Percentiles rank a stretch among this genome's conserved stretches.
phyloP scores from a whole-genome alignment of 2,113 vertebrate species.

The Chloebia gouldiae region DNA sequence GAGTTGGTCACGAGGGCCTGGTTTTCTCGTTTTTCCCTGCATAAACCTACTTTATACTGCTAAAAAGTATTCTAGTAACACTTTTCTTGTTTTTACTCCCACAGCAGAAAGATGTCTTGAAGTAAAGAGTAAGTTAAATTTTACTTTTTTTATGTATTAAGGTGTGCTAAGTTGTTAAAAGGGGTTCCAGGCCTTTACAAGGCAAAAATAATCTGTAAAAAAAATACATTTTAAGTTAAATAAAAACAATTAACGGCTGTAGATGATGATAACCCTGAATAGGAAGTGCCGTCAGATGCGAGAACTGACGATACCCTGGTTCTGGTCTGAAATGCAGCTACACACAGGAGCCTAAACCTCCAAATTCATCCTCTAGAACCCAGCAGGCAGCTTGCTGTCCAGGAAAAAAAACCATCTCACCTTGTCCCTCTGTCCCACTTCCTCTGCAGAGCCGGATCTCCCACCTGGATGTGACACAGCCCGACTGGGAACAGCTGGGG shows the following conservation, averaged over 20 bases:
- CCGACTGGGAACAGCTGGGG: neutral
- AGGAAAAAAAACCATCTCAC: neutral
- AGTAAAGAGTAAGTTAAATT: neutral
- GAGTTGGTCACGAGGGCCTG: neutral
- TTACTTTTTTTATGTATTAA: neutral
- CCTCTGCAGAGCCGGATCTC: neutral
- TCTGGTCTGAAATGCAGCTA: slow-evolving; percentile 63
- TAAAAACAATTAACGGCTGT: neutral
- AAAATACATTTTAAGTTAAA: rapidly evolving
- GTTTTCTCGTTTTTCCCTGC: rapidly evolving
- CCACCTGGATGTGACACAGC: rapidly evolving
- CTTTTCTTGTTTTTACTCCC: neutral
- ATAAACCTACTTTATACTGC: rapidly evolving
- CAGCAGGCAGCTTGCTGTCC: rapidly evolving
- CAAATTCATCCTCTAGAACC: rapidly evolving
- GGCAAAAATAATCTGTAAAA: neutral
- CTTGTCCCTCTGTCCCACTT: neutral
- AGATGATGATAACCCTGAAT: slow-evolving; percentile 85
- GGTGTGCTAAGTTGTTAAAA: rapidly evolving
- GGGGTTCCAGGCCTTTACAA: neutral
- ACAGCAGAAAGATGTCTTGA: neutral
- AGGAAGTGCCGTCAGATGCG: slow-evolving; percentile 96
- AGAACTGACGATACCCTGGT: slow-evolving; percentile 84
- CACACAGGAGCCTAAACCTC: rapidly evolving
- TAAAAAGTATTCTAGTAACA: neutral